Percentiles rank a stretch among this genome's conserved stretches.
Evolutionary conservation across 1,140 invertebrate genomes (phyloP).

Genomic region (Fopius arisanus): DNA sequence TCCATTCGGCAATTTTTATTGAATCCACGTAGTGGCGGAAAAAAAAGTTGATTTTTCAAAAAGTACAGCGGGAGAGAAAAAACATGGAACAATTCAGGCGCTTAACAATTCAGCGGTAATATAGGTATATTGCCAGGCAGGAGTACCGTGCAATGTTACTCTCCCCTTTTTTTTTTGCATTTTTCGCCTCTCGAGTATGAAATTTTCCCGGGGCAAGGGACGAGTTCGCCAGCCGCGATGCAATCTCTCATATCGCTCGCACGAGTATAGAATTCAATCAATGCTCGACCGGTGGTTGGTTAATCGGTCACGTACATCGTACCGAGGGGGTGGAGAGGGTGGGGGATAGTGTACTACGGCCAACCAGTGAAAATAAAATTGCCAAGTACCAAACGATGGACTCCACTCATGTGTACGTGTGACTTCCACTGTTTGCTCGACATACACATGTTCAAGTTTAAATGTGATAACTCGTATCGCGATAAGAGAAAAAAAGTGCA

Average conservation of each 20-base stretch:
- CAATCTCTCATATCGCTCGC: constrained; percentile 24
- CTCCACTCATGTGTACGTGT: not conserved
- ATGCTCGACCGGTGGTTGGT: constrained; percentile 23
- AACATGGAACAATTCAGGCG: not conserved
- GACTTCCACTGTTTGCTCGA: not conserved
- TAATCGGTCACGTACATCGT: constrained; percentile 31
- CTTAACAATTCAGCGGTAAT: not conserved
- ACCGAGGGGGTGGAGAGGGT: not conserved
- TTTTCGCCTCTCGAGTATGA: not conserved
- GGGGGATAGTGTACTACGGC: not conserved
- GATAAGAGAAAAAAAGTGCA: not conserved
- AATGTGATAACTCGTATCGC: not conserved
- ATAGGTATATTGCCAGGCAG: not conserved
- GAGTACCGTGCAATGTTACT: constrained; percentile 11
- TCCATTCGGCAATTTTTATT: not conserved
- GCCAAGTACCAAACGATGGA: constrained; percentile 1
- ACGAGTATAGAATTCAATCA: constrained; percentile 31
- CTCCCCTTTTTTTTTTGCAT: not conserved
- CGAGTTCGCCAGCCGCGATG: constrained; percentile 14
- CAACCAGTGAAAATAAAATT: constrained; percentile 13
- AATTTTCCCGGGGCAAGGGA: constrained; percentile 10
- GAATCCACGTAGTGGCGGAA: not conserved
- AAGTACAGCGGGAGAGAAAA: not conserved
- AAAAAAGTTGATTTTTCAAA: not conserved
- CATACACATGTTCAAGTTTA: not conserved